Percentiles rank a stretch among this genome's conserved stretches.
Evolutionary conservation across 1,140 invertebrate species (phyloP).

Genomic region (Riptortus pedestris): DNA sequence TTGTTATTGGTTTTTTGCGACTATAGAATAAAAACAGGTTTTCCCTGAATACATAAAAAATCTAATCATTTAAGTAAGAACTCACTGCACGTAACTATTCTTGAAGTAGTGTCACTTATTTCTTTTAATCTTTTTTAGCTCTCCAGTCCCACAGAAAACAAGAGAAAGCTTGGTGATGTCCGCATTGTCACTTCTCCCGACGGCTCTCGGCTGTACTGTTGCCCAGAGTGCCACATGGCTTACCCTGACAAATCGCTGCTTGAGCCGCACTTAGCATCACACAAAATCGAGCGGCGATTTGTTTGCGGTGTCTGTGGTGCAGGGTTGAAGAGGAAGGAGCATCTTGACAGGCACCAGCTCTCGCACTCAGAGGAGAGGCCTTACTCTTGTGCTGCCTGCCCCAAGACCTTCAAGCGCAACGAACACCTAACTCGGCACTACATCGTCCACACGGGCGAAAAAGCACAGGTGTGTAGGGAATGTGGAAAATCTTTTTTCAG

Average conservation of each 20-base stretch:
- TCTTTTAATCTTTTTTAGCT: conserved; percentile 22
- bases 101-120: too few relatives aligned
- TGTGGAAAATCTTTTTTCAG: conserved; percentile 70
- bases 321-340: conserved; percentile 66
- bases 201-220: conserved; percentile 60
- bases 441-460: conserved; percentile 69
- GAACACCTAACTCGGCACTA: conserved; percentile 69
- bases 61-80: too few relatives aligned
- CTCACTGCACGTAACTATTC: too few relatives aligned
- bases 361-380: conserved; percentile 68
- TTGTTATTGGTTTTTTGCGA: too few relatives aligned
- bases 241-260: conserved; percentile 64
- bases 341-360: conserved; percentile 64
- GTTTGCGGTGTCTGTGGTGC: conserved; percentile 50
- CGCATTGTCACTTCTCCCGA: conserved; percentile 59
- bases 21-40: too few relatives aligned
- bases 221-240: conserved; percentile 67
- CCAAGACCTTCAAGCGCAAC: conserved; percentile 65
- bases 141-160: conserved; percentile 32
- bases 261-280: conserved; percentile 61
- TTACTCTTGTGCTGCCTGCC: conserved; percentile 62
- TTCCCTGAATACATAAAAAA: too few relatives aligned
- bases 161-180: conserved; percentile 59
- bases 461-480: conserved; percentile 51
- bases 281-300: conserved; percentile 62